Evolutionary conservation across 2,797 vertebrate genomes (phyloP).

Genomic region (Pangasius larnaudii): DNA sequence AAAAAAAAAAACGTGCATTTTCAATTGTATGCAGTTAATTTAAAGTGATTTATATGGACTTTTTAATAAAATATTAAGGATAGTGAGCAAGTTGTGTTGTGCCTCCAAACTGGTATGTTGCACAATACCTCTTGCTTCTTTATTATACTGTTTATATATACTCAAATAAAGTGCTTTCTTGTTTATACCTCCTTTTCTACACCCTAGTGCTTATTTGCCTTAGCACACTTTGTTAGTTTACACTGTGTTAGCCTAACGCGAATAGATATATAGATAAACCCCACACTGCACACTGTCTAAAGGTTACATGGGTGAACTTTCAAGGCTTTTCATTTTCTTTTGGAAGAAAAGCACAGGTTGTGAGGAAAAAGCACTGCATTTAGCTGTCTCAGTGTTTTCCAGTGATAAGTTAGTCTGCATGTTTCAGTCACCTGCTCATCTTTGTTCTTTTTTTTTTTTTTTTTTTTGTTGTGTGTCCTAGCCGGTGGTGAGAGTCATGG

Average conservation of each 20-base stretch:
- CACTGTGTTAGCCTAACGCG: background rate
- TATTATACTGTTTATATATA: background rate
- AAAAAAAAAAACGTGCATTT: background rate
- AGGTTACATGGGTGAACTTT: background rate
- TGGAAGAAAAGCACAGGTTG: background rate
- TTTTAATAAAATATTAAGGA: background rate
- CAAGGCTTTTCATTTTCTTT: background rate
- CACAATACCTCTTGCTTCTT: background rate
- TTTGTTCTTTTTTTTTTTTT: background rate
- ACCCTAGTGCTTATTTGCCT: background rate
- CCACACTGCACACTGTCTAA: background rate
- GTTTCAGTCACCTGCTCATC: background rate
- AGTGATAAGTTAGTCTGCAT: background rate
- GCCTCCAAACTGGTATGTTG: background rate
- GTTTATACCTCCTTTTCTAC: background rate
- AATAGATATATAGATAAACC: background rate
- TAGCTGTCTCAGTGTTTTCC: background rate
- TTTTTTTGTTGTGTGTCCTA: slow-evolving; percentile 66
- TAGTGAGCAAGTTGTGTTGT: background rate
- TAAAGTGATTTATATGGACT: background rate
- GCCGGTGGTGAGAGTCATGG: slow-evolving; percentile 87
- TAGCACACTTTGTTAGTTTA: background rate
- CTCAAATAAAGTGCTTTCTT: background rate
- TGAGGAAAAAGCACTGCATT: background rate
- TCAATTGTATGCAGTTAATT: background rate